Conservation (phyloP, 30 jellyfish, hydroid and myxozoan genomes). For the Hydractinia echinata region DNA sequence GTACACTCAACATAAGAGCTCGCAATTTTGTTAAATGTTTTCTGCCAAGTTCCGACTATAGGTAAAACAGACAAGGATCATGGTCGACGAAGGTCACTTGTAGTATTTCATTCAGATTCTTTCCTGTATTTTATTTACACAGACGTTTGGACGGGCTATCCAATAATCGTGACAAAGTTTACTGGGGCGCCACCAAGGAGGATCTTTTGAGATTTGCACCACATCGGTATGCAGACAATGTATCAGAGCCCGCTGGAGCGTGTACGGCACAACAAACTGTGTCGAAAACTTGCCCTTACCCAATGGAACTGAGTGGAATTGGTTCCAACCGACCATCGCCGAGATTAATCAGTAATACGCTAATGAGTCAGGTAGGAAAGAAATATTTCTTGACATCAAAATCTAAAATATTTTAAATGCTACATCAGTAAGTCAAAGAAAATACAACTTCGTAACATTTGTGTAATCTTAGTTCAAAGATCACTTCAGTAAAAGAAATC, state of each 20-base stretch:
- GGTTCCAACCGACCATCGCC: conserved; percentile 95
- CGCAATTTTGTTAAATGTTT: no score
- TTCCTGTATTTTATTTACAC: background rate
- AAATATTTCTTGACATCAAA: background rate
- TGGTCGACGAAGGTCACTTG: no score
- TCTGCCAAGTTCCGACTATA: no score
- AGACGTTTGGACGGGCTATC: conserved; percentile 77
- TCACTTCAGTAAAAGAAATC: conserved; percentile 63
- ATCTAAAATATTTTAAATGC: no score
- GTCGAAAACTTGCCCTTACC: conserved; percentile 67
- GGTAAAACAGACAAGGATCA: no score
- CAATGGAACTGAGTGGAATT: conserved; percentile 71
- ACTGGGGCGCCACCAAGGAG: conserved; percentile 78
- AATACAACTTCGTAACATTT: no score
- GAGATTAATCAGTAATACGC: conserved; percentile 68
- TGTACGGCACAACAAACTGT: conserved; percentile 48
- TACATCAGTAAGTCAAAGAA: no score
- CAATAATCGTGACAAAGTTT: conserved; percentile 50
- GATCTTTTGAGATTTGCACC: conserved; percentile 68
- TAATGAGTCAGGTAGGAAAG: conserved; percentile 73
- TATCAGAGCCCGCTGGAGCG: conserved; percentile 87
- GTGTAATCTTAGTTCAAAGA: conserved; percentile 36
- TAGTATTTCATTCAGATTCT: no score
- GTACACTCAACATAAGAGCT: no score
- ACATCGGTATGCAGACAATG: conserved; percentile 56